Percentiles rank a stretch among this genome's conserved stretches.
Evolutionary conservation across 1,140 invertebrate species (phyloP).

Genomic region (Panagrolaimus sp.): DNA sequence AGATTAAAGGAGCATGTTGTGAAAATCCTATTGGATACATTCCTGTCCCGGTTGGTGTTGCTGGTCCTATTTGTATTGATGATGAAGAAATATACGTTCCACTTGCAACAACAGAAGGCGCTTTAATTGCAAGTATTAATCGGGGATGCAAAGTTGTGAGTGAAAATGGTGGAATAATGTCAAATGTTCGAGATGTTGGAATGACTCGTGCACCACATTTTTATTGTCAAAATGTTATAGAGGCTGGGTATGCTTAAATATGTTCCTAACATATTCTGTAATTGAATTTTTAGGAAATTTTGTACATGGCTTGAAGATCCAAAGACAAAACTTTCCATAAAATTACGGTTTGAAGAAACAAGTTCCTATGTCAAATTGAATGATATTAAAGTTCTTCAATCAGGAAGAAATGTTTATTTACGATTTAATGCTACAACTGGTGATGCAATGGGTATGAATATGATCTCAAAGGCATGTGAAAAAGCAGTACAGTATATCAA

Average conservation of each 20-base stretch:
- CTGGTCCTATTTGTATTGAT: slow-evolving; percentile 83
- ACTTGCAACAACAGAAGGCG: slow-evolving; percentile 98
- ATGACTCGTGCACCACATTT: slow-evolving; percentile 96
- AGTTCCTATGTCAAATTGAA: slow-evolving; percentile 67
- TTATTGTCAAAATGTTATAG: slow-evolving; percentile 72
- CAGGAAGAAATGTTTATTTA: slow-evolving; percentile 80
- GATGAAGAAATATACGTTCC: slow-evolving; percentile 77
- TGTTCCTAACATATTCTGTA: slow-evolving; percentile 7
- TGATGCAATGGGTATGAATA: slow-evolving; percentile 99
- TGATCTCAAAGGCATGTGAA: slow-evolving; percentile 74
- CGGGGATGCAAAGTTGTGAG: slow-evolving; percentile 84
- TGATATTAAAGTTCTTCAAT: slow-evolving; percentile 74
- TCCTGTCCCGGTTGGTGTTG: slow-evolving; percentile 88
- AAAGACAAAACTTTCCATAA: slow-evolving; percentile 75
- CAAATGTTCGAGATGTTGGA: slow-evolving; percentile 78
- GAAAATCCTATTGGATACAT: slow-evolving; percentile 97
- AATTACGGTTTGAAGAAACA: slow-evolving; percentile 81
- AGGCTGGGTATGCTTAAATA: slow-evolving; percentile 66
- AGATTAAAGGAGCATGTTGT: slow-evolving; percentile 86
- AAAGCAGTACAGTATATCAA: slow-evolving; percentile 43
- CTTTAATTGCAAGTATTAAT: slow-evolving; percentile 91
- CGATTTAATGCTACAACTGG: slow-evolving; percentile 89
- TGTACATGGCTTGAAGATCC: slow-evolving; percentile 73
- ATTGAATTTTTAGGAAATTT: slow-evolving; percentile 16
- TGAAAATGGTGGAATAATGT: slow-evolving; percentile 68